Percentiles rank a stretch among this genome's conserved stretches.
phyloP scores from a whole-genome alignment of 2,113 vertebrate species.

The Oriolus oriolus region DNA sequence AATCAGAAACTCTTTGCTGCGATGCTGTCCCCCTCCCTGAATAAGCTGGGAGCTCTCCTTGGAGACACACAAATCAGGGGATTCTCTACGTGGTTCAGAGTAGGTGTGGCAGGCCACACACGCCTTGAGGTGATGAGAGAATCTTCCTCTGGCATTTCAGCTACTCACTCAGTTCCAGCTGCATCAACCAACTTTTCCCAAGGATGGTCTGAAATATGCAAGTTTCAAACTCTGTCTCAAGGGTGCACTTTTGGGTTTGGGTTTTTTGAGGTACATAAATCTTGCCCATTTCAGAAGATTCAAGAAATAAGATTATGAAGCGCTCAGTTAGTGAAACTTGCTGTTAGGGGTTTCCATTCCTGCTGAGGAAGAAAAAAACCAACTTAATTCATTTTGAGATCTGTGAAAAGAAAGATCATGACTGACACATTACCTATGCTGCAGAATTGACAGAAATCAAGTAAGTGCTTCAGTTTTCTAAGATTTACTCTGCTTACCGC shows the following conservation, averaged over 20 bases:
- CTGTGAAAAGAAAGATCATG: neutral
- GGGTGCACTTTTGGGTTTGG: neutral
- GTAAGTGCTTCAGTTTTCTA: neutral
- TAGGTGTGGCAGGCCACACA: rapidly evolving
- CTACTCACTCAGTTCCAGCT: neutral
- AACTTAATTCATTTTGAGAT: neutral
- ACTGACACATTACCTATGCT: neutral
- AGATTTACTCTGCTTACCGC: neutral
- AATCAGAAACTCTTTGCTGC: neutral
- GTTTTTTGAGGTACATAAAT: neutral
- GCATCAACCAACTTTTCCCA: neutral
- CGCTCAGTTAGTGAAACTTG: neutral
- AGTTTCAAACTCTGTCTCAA: neutral
- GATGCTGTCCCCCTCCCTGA: neutral
- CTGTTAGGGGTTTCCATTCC: neutral
- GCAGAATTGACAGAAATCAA: neutral
- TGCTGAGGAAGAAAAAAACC: rapidly evolving
- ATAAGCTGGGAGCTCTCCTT: neutral
- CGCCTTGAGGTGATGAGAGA: rapidly evolving
- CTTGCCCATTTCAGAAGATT: neutral
- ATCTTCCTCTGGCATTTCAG: neutral
- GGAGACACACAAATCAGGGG: neutral
- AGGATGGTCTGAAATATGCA: rapidly evolving
- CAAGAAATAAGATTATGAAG: neutral
- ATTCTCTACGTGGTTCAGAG: neutral